phyloP scores from a whole-genome alignment of 1,140 invertebrate genomes.

The Sitophilus oryzae region DNA sequence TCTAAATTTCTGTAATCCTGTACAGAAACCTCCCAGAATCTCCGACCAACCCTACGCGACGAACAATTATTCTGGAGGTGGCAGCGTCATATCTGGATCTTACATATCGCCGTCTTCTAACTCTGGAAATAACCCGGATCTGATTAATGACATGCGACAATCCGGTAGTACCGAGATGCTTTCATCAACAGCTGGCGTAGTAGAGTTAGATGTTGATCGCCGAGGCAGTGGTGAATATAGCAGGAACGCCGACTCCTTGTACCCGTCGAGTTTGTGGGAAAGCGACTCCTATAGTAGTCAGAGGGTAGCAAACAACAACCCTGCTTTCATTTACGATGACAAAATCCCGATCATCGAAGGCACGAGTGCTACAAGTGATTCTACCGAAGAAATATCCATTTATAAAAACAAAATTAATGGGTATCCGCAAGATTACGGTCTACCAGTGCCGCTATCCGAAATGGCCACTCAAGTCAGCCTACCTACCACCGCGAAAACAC shows the following conservation, averaged over 20 bases:
- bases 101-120: constrained; percentile 65
- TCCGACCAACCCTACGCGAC: constrained; percentile 59
- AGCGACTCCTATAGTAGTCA: constrained; percentile 36
- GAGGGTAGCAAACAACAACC: constrained; percentile 35
- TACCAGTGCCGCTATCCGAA: constrained; percentile 52
- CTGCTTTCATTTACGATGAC: constrained; percentile 59
- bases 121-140: constrained; percentile 71
- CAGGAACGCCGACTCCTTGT: constrained; percentile 61
- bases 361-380: constrained; percentile 52
- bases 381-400: constrained; percentile 50
- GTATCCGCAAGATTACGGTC: constrained; percentile 73
- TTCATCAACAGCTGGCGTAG: constrained; percentile 24
- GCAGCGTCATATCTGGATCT: constrained; percentile 53
- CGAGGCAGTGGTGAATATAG: constrained; percentile 64
- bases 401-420: constrained; percentile 43
- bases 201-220: constrained; percentile 37
- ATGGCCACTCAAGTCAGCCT: constrained; percentile 36
- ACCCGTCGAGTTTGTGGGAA: constrained; percentile 62
- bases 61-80: constrained; percentile 56
- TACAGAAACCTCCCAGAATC: constrained; percentile 61
- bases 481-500: constrained; percentile 62
- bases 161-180: constrained; percentile 50
- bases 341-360: constrained; percentile 68
- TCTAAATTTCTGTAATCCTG: constrained; percentile 57
- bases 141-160: constrained; percentile 70